Evolutionary conservation across 1,140 invertebrate genomes (phyloP), one percentile per base, ranked within the genome.

Genomic region (Plectrocnemia conspersa): DNA sequence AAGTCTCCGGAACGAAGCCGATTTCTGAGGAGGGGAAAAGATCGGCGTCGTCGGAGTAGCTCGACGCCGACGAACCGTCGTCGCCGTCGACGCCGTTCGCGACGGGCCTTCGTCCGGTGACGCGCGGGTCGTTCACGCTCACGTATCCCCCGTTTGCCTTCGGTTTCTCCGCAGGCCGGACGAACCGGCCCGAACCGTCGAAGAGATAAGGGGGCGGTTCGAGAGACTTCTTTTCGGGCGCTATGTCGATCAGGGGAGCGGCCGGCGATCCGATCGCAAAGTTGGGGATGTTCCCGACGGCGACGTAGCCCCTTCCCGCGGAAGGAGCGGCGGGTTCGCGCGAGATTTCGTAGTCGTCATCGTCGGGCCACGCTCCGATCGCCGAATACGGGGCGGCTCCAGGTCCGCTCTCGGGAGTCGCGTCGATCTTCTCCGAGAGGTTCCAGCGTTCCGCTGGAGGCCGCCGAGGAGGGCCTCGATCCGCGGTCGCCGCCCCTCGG

Each of bases 321-420:
- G 50, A 18, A 2, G 24, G 3, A 16, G n/a, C 15, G 3, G 11
- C 10, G 7, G 24, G 2, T 23, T 55, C 53, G 6, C 35, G 16
- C 13, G 46, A 48, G 13, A 13, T 16, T 11, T 27, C 10, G 22
- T 15, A 15, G 11, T 27, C 46, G 10, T 36, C 5, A 27, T 18
- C 0, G 18, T 18, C 6, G 47, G 24, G 27, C 24, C 15, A 44
- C 13, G 24, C 33, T 16, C 52, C 47, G 10, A 54, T 44, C 2
- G 48, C 42, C n/a, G 56, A 52, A 40, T 58, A 61, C 10, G 54
- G 49, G 3, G 54, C 16, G 22, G 33, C n/a, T 16, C n/a, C 9
- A 11, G 16, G 10, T 10, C n/a, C 19, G n/a, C 24, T 25, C 25
- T 27, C 15, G n/a, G 52, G 22, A 3, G 41, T 38, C 2, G 35